Evolutionary conservation across 2,888 invertebrate species (phyloP).

Genomic region (Colletes collaris): DNA sequence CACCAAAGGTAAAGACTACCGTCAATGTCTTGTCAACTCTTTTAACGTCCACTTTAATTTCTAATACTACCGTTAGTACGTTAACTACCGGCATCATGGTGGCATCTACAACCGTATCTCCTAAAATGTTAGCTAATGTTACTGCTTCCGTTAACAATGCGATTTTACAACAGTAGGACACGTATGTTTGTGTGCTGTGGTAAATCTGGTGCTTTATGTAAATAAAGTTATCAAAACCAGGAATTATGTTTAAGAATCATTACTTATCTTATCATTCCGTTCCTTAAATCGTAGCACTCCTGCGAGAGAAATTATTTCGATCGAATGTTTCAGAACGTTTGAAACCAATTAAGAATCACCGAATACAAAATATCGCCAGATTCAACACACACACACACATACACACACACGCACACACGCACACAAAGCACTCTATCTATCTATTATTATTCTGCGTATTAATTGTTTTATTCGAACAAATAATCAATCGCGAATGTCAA

Average conservation of each 20-base stretch:
- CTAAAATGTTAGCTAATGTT: slow-evolving; percentile 72
- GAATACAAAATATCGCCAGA: slow-evolving; percentile 46
- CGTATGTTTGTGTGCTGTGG: slow-evolving; percentile 60
- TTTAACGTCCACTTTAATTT: slow-evolving; percentile 61
- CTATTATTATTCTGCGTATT: slow-evolving; percentile 15
- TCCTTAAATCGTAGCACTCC: not conserved
- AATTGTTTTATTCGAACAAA: not conserved
- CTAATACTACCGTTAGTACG: slow-evolving; percentile 71
- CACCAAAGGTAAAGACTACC: slow-evolving; percentile 72
- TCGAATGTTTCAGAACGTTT: slow-evolving; percentile 2
- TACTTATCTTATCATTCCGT: not conserved
- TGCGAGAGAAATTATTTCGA: not conserved
- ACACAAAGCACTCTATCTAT: not conserved
- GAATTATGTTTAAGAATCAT: not conserved
- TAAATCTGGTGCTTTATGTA: slow-evolving; percentile 63
- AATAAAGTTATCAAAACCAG: not conserved
- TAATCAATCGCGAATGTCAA: slow-evolving; percentile 1
- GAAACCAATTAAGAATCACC: not conserved
- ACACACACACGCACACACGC: slow-evolving; percentile 49
- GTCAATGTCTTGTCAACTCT: slow-evolving; percentile 69
- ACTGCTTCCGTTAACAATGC: slow-evolving; percentile 74
- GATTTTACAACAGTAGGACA: slow-evolving; percentile 68
- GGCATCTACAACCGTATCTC: slow-evolving; percentile 71
- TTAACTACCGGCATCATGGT: slow-evolving; percentile 66
- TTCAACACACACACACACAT: slow-evolving; percentile 56